Percentiles rank a stretch among this genome's conserved stretches.
Evolutionary conservation across 2,888 invertebrate genomes (phyloP).

Genomic region (Aproaerema taeniolella): DNA sequence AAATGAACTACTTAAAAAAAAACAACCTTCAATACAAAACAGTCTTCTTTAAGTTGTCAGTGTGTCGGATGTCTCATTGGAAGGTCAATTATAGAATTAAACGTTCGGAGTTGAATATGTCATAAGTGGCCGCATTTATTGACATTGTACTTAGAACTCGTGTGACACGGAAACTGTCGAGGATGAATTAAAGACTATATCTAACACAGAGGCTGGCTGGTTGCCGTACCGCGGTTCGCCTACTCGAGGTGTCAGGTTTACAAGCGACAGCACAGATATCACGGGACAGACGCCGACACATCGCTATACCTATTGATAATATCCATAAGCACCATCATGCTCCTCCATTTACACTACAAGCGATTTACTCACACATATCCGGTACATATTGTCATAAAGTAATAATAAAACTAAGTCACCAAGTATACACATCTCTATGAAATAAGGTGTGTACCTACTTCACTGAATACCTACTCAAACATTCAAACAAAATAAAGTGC

Average conservation of each 20-base stretch:
- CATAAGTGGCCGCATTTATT: background rate
- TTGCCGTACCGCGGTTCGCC: slow-evolving; percentile 48
- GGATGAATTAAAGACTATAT: slow-evolving; percentile 47
- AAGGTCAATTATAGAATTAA: too few species aligned
- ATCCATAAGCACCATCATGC: slow-evolving; percentile 56
- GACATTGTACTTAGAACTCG: too few species aligned
- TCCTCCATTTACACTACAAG: slow-evolving; percentile 69
- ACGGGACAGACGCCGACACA: slow-evolving; percentile 60
- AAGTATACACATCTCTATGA: background rate
- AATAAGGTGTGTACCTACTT: background rate
- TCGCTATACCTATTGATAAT: slow-evolving; percentile 42
- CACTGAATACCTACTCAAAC: background rate
- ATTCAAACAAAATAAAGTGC: background rate
- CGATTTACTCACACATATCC: slow-evolving; percentile 68
- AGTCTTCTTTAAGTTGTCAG: too few species aligned
- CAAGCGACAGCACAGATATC: slow-evolving; percentile 36
- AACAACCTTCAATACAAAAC: too few species aligned
- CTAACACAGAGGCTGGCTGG: slow-evolving; percentile 54
- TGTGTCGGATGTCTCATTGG: too few species aligned
- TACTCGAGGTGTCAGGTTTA: slow-evolving; percentile 20
- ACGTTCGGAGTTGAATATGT: background rate
- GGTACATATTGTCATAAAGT: slow-evolving; percentile 49
- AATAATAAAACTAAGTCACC: slow-evolving; percentile 21
- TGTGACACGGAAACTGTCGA: slow-evolving; percentile 39
- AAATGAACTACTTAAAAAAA: background rate